A percentile compares a stretch with the other conserved stretches of the same genome.
phyloP scores from a whole-genome alignment of 2,113 vertebrate species.

The Mormyrus lacerda region DNA sequence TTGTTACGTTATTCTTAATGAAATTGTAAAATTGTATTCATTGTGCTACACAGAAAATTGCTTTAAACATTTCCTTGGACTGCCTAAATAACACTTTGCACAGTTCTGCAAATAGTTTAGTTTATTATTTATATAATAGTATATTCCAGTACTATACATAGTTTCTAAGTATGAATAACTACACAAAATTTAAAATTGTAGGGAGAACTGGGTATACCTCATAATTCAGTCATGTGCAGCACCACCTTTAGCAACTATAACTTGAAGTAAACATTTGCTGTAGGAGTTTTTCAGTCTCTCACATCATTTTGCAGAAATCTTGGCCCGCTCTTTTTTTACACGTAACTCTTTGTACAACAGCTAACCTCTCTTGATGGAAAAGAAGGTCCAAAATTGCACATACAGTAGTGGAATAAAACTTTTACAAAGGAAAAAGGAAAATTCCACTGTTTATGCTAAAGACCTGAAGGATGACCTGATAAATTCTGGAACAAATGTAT shows the following conservation, averaged over 20 bases:
- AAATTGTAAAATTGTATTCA: neutral
- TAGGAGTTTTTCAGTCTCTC: neutral
- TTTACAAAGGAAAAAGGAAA: neutral
- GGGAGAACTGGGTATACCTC: neutral
- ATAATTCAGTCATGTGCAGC: neutral
- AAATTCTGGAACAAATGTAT: neutral
- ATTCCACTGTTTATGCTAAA: neutral
- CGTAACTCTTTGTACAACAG: neutral
- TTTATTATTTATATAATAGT: neutral
- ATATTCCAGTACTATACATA: neutral
- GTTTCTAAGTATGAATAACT: neutral
- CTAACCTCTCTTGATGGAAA: neutral
- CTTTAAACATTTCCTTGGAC: neutral
- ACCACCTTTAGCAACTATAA: neutral
- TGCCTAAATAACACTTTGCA: neutral
- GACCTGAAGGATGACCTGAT: neutral
- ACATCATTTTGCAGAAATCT: neutral
- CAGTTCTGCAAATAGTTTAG: neutral
- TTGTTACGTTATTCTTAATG: too few relatives aligned
- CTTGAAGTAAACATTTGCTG: neutral
- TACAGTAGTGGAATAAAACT: neutral
- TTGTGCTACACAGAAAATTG: neutral
- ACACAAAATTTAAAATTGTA: neutral
- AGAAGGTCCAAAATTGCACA: too few relatives aligned
- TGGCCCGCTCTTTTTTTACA: neutral